Conservation (phyloP, 1,140 invertebrate species). For the Halyomorpha halys region DNA sequence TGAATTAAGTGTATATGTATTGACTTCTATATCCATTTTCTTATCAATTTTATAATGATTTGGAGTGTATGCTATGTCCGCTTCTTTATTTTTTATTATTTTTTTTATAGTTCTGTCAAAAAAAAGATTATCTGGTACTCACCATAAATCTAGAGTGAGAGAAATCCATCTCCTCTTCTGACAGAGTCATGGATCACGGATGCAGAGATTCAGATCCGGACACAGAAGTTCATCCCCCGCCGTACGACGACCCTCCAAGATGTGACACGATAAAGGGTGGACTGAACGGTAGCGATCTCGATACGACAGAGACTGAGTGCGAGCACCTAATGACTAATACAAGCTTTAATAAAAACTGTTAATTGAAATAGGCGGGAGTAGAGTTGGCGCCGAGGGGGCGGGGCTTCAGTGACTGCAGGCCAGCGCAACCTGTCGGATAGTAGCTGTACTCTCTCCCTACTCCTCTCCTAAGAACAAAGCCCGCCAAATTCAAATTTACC, state of each 20-base stretch:
- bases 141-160: slow-evolving; percentile 18
- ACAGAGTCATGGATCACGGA: slow-evolving; percentile 9
- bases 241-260: not conserved
- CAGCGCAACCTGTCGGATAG: not conserved
- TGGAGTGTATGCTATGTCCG: too few species aligned
- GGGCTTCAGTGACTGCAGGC: not conserved
- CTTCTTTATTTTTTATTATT: not conserved
- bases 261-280: not conserved
- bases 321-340: slow-evolving; percentile 13
- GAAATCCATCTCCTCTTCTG: slow-evolving; percentile 15
- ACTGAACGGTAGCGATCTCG: not conserved
- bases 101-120: not conserved
- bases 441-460: not conserved
- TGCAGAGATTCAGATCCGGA: not conserved
- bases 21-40: too few species aligned
- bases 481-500: too few species aligned
- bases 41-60: too few species aligned
- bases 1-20: too few species aligned
- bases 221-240: too few species aligned
- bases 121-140: not conserved
- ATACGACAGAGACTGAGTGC: not conserved
- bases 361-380: slow-evolving; percentile 14
- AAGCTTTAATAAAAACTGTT: slow-evolving; percentile 8
- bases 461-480: not conserved
- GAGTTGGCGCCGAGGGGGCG: not conserved